Evolutionary conservation across 2,113 vertebrate genomes (phyloP).

Genomic region (Rhagologus leucostigma): DNA sequence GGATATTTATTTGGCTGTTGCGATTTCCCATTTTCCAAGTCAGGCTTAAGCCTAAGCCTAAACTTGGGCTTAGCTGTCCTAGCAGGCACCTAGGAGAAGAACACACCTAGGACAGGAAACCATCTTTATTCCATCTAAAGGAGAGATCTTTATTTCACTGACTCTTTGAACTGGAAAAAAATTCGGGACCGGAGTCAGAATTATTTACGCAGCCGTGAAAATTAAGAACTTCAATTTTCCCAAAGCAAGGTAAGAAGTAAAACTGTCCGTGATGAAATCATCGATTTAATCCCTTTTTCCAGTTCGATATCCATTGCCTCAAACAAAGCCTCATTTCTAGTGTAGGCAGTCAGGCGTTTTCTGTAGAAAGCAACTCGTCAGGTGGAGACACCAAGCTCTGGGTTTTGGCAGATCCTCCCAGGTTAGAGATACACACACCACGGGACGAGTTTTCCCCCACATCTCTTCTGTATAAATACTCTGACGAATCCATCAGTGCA

Average conservation of each 20-base stretch:
- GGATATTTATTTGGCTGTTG: background rate
- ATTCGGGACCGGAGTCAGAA: background rate
- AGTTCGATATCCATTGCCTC: background rate
- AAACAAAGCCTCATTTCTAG: background rate
- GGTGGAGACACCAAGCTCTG: background rate
- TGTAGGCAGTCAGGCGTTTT: background rate
- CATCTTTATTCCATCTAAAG: background rate
- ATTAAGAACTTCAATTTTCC: background rate
- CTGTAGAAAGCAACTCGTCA: background rate
- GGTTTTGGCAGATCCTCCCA: background rate
- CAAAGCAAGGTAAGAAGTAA: background rate
- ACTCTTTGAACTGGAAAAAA: background rate
- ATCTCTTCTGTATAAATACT: background rate
- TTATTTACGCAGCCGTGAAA: background rate
- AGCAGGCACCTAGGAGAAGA: background rate
- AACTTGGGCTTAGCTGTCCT: background rate
- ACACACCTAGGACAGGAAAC: background rate
- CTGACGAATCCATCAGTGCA: background rate
- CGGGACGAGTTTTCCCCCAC: background rate
- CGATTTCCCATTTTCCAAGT: background rate
- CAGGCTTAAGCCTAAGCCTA: background rate
- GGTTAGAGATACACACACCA: background rate
- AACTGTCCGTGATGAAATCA: background rate
- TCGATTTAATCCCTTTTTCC: background rate
- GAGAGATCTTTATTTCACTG: background rate